Evolutionary conservation across 2,888 invertebrate genomes (phyloP).

Genomic region (Chymomyza fuscimana): DNA sequence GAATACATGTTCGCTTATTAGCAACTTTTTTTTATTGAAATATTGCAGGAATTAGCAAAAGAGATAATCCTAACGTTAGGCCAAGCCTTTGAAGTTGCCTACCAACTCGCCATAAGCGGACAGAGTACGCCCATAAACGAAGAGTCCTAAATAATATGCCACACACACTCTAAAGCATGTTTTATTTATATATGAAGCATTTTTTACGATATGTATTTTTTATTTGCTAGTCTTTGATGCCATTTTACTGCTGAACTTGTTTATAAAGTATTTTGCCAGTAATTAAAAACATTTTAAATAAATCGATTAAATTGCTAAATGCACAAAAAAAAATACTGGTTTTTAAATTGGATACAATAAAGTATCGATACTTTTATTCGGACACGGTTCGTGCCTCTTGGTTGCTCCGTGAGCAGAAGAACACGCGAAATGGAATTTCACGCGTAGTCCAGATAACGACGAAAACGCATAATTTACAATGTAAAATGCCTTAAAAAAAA

Average conservation of each 20-base stretch:
- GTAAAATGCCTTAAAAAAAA: too few species aligned
- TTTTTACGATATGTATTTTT: conserved; percentile 50
- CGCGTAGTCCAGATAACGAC: too few species aligned
- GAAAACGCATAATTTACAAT: too few species aligned
- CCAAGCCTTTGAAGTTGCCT: conserved; percentile 98
- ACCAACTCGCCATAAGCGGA: conserved; percentile 91
- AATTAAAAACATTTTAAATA: conserved; percentile 35
- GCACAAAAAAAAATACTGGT: neutral
- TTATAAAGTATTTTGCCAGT: conserved; percentile 45
- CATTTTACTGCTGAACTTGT: conserved; percentile 54
- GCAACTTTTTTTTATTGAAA: neutral
- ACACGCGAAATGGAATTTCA: too few species aligned
- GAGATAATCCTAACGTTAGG: conserved; percentile 97
- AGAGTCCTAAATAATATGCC: conserved; percentile 48
- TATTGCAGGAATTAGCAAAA: conserved; percentile 92
- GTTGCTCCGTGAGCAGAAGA: too few species aligned
- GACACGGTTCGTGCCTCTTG: too few species aligned
- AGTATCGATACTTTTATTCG: neutral
- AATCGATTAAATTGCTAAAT: conserved; percentile 13
- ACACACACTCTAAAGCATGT: conserved; percentile 21
- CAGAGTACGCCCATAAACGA: conserved; percentile 41
- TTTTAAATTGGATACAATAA: neutral
- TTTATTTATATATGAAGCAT: conserved; percentile 39
- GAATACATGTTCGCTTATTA: neutral
- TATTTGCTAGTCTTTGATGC: conserved; percentile 65